These are phyloP conservation scores for Melitaea athalia DNA, from an alignment of 2,888 invertebrate genomes.

Conservation along the genomic window DNA sequence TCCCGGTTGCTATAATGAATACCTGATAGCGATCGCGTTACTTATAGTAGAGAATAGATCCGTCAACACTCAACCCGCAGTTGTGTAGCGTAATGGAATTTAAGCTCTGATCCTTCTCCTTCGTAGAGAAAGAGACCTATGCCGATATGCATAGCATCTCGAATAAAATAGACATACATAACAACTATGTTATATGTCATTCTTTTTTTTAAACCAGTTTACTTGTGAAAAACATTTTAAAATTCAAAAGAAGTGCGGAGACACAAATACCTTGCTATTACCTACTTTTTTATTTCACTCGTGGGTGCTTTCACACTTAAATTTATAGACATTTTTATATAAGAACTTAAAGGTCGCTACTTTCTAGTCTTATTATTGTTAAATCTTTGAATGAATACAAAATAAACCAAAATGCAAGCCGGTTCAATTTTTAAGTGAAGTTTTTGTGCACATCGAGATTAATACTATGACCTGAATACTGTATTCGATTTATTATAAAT, in stretches of 20 bases:
- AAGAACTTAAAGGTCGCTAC: not conserved
- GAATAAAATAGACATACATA: no score
- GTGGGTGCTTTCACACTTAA: not conserved
- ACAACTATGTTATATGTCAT: no score
- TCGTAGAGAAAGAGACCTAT: no score
- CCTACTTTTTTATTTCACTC: not conserved
- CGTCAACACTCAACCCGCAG: no score
- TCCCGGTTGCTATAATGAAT: no score
- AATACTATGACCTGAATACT: conserved; percentile 2
- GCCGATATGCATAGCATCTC: no score
- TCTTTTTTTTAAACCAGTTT: not conserved
- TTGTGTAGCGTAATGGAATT: no score
- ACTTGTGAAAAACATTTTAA: not conserved
- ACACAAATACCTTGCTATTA: not conserved
- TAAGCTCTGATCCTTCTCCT: no score
- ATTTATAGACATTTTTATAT: not conserved
- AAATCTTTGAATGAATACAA: not conserved
- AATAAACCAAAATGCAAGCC: not conserved
- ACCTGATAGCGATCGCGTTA: no score
- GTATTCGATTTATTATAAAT: not conserved
- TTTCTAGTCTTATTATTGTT: not conserved
- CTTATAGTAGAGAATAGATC: no score
- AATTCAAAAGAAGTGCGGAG: not conserved
- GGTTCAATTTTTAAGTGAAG: conserved; percentile 1
- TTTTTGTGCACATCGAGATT: not conserved